Conservation (phyloP, 2,797 vertebrate genomes). For the Lepus townsendii region DNA sequence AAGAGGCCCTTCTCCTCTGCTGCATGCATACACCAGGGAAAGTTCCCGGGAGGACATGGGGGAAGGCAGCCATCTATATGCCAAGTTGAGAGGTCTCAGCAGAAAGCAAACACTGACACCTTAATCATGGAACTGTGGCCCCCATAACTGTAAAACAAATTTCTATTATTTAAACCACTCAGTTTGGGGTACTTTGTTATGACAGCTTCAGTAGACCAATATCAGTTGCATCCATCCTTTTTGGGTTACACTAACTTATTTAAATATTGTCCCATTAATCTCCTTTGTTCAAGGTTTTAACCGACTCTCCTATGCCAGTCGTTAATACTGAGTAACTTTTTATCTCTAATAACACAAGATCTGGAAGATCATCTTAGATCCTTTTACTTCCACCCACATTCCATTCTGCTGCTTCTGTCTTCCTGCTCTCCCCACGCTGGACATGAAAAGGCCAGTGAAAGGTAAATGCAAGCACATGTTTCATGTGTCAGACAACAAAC, state of each 20-base stretch:
- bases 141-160: conserved; percentile 9
- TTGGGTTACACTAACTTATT: not conserved
- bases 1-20: not conserved
- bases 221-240: not conserved
- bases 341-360: not conserved
- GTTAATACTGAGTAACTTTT: not conserved
- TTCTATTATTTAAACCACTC: not conserved
- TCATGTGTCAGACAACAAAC: not conserved
- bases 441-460: not conserved
- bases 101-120: not conserved
- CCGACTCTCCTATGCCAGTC: not conserved
- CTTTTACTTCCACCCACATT: not conserved
- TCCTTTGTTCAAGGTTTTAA: not conserved
- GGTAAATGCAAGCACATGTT: not conserved
- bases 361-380: conserved; percentile 1
- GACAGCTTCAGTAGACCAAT: not conserved
- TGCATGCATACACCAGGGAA: not conserved
- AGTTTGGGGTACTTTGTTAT: not conserved
- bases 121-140: not conserved
- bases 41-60: not conserved
- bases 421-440: not conserved
- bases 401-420: not conserved
- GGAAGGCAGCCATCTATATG: not conserved
- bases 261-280: not conserved
- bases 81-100: not conserved